A percentile compares a stretch with the other conserved stretches of the same genome.
Conservation (phyloP, 2,797 vertebrate species). For the Australoheros facetus region DNA sequence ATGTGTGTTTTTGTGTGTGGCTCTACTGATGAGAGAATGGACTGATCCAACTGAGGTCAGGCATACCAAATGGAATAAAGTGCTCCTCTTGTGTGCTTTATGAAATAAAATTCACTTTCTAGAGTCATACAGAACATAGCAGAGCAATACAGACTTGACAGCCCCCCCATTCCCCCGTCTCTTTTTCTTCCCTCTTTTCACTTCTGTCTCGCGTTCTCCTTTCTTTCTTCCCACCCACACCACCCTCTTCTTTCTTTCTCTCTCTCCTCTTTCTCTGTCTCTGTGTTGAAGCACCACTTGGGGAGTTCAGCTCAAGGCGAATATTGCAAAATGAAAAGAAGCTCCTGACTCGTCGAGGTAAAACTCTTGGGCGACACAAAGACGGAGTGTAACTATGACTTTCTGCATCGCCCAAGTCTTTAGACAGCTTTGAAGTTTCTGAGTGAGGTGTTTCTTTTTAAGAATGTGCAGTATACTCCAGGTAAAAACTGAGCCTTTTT, state of each 20-base stretch:
- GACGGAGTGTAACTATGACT: conserved; percentile 14
- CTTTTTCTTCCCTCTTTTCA: conserved; percentile 27
- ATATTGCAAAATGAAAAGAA: conserved; percentile 47
- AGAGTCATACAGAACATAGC: background rate
- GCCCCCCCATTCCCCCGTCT: background rate
- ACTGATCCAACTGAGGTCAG: conserved; percentile 4
- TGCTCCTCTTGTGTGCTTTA: background rate
- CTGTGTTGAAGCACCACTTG: conserved; percentile 52
- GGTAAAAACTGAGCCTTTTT: background rate
- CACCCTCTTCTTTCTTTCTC: conserved; percentile 32
- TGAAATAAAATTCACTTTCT: conserved; percentile 24
- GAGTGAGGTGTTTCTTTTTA: background rate
- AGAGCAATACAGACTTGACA: conserved; percentile 8
- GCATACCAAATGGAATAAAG: conserved; percentile 1
- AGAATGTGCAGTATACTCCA: background rate
- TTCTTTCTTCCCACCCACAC: conserved; percentile 48
- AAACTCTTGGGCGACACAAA: conserved; percentile 44
- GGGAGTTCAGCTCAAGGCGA: conserved; percentile 70
- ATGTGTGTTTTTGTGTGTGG: background rate
- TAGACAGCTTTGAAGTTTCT: conserved; percentile 5
- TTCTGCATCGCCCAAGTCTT: background rate
- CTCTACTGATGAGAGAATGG: background rate
- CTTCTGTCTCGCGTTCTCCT: conserved; percentile 26
- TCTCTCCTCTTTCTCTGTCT: conserved; percentile 25
- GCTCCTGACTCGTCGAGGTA: conserved; percentile 41